Base-by-base conservation (phyloP, 2,888 invertebrate genomes). In the Bellardia bayeri region DNA sequence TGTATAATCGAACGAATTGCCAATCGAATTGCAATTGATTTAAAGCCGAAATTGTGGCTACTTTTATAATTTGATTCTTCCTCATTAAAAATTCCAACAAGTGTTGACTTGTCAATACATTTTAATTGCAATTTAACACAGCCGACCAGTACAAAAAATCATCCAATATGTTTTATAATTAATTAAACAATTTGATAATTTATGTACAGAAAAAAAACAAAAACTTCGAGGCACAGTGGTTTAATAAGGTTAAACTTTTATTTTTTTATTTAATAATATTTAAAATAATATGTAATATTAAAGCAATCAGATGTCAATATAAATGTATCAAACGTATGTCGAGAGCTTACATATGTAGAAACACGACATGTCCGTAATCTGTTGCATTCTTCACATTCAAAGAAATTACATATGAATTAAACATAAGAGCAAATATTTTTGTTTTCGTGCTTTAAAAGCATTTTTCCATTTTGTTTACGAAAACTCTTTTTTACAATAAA, bases 21-120 rank as follows among this genome's bases (percentile, higher is more conserved):
- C 88, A 90, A 90, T 89, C 90, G 89, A 89, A 90, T 83, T 90
- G 91, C 93, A 92, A 93, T 91, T 93, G 91, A 80, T 88, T 88
- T 14, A 66, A 11, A 82, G 88, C 89, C 74, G 88, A 89, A 86
- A 85, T 68, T 69, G 42, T 37, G 16, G 64, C 75, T 82, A 86
- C 89, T 91, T 91, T 90, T 91, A 91, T 91, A 90, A 90, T 89
- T 79, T 90, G 78, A 9, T 13, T 66, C 37, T 30, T 80, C 49
- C 83, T 86, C 80, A 91, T 92, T 91, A 89, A 79, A 89, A 86
- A 91, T 91, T 91, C 92, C 80, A 88, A 75, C 83, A 89, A 87
- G 9, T 79, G 42, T 74, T 14, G 49, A 30, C 30, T 2, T 51
- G 63, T 58, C n/a, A 33, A 37, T 49, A 33, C 40, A 85, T 72